phyloP scores from a whole-genome alignment of 2,888 invertebrate genomes.

The Xestia ashworthii region DNA sequence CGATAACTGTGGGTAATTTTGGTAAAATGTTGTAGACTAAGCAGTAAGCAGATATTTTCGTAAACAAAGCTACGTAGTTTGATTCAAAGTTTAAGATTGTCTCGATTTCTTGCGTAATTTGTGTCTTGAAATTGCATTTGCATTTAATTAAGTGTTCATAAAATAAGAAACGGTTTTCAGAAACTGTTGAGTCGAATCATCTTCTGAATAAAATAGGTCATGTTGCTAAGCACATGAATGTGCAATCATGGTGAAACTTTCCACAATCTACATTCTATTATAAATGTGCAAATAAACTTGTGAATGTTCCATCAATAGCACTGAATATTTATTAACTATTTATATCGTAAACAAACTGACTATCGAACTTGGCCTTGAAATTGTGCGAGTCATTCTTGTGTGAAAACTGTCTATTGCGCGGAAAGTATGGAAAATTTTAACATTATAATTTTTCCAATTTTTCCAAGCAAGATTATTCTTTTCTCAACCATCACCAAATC shows the following conservation, averaged over 20 bases:
- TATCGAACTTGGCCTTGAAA: slow-evolving; percentile 6
- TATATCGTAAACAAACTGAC: slow-evolving; percentile 4
- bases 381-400: slow-evolving; percentile 10
- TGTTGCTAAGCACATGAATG: not conserved
- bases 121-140: slow-evolving; percentile 6
- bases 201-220: slow-evolving; percentile 27
- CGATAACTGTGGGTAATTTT: slow-evolving; percentile 6
- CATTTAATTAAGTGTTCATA: slow-evolving; percentile 8
- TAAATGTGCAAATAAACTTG: slow-evolving; percentile 14
- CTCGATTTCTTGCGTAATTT: slow-evolving; percentile 6
- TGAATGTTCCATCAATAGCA: not conserved
- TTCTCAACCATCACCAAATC: too few relatives aligned
- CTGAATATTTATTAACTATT: slow-evolving; percentile 35
- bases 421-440: not conserved
- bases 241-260: slow-evolving; percentile 3
- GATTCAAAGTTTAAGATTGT: slow-evolving; percentile 10
- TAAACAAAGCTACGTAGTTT: not conserved
- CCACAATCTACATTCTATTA: not conserved
- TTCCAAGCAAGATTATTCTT: not conserved
- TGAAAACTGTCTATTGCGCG: not conserved
- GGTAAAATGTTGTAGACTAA: not conserved
- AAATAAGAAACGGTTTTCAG: not conserved
- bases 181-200: slow-evolving; percentile 1
- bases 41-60: not conserved
- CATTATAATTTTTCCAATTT: not conserved